phyloP scores from a whole-genome alignment of 2,888 invertebrate species.

The Pachydiplax longipennis region DNA sequence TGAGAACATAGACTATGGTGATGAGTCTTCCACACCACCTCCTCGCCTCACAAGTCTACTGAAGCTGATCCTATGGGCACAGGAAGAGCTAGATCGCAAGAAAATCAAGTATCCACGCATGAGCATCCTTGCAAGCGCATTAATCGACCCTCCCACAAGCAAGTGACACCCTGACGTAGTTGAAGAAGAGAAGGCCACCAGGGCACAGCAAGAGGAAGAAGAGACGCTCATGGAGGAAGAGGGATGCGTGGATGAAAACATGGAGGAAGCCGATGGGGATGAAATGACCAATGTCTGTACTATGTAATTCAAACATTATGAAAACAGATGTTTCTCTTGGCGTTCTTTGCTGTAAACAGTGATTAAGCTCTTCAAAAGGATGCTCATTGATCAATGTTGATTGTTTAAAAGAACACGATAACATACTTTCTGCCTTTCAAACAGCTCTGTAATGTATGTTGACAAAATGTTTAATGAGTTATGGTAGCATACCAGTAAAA shows the following conservation, averaged over 20 bases:
- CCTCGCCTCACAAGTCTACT: conserved; percentile 91
- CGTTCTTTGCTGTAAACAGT: neutral
- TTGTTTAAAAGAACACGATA: neutral
- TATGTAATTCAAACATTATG: neutral
- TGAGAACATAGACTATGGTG: conserved; percentile 78
- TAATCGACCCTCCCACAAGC: conserved; percentile 66
- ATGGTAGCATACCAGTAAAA: neutral
- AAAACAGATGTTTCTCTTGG: neutral
- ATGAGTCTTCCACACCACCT: conserved; percentile 69
- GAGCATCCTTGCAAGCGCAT: conserved; percentile 87
- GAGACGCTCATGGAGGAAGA: neutral
- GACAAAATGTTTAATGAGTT: neutral
- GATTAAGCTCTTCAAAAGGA: neutral
- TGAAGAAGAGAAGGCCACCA: neutral
- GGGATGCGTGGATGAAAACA: neutral
- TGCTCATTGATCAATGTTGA: neutral
- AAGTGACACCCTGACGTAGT: neutral
- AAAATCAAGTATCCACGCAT: conserved; percentile 95
- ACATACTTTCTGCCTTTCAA: neutral
- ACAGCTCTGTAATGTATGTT: neutral
- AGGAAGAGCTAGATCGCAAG: conserved; percentile 92
- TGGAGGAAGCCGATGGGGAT: neutral
- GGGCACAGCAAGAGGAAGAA: neutral
- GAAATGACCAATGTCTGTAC: neutral
- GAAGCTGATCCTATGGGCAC: conserved; percentile 94